Evolutionary conservation across 2,888 invertebrate genomes (phyloP), one percentile per base, ranked within the genome.

Genomic region (Pseudoips prasinana): DNA sequence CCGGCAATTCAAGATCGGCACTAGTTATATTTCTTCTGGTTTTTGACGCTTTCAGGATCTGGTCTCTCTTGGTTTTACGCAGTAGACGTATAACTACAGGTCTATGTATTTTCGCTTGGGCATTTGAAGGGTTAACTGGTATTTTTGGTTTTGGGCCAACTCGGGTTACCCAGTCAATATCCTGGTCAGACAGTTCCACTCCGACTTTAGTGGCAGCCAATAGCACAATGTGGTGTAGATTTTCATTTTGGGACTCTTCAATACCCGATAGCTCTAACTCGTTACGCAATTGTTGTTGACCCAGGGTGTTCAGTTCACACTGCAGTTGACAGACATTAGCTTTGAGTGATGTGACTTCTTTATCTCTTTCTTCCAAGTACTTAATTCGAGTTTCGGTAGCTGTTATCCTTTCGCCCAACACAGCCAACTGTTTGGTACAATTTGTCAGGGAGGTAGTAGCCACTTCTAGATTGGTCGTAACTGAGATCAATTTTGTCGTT

Each of bases 151-250:
- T 22, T 2, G 29, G 29, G 1, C 29, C 29, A 1, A 22, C 22
- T 29, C 29, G 22, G 1, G 29, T 1, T 1, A 10, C 9, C 8
- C 8, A 22, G 29, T 29, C 29, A n/a, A 29, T 7, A 9, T 29
- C 29, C 1, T 8, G 11, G 3, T 14, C 22, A 6, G n/a, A 8
- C 7, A 29, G 1, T 7, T 10, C 3, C 1, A 29, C 29, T 0
- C 29, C 29, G 2, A 29, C 17, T 17, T 29, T 22, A 3, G 9
- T 22, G 1, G 14, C 22, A 3, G 22, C 22, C 3, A 22, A 8
- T 14, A 6, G 22, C 1, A 17, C 6, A 9, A 29, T 8, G 14
- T 29, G 29, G n/a, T 8, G 8, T 6, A 22, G 8, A 20, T 11
- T 29, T 7, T 29, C 29, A n/a, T 29, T 29, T 5, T 8, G 22